Percentiles rank a stretch among this genome's conserved stretches.
Evolutionary conservation across 2,797 vertebrate species (phyloP).

Genomic region (Linurgus olivaceus): DNA sequence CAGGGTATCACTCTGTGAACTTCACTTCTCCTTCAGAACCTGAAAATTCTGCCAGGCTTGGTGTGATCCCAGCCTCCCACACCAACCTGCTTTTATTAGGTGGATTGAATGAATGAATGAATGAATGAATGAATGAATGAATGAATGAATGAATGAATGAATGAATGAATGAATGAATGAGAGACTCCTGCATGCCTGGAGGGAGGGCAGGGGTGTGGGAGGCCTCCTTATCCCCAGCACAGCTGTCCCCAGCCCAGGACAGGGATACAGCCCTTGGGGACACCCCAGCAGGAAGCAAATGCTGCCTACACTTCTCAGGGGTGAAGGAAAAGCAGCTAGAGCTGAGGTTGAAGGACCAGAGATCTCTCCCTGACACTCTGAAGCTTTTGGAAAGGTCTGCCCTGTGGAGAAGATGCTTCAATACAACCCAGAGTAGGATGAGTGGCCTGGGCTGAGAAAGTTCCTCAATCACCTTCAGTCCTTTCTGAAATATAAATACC

Average conservation of each 20-base stretch:
- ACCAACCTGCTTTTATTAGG: neutral
- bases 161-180: neutral
- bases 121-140: neutral
- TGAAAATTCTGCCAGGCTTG: neutral
- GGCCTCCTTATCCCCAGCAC: fast-evolving
- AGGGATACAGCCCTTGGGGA: fast-evolving
- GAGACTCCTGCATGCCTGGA: neutral
- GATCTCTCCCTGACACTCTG: neutral
- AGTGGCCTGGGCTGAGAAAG: neutral
- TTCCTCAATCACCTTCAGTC: neutral
- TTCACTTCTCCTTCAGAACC: neutral
- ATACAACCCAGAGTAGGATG: neutral
- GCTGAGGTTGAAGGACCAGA: neutral
- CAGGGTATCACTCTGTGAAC: fast-evolving
- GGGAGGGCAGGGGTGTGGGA: neutral
- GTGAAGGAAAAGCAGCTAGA: neutral
- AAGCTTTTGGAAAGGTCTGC: neutral
- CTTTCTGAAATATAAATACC: neutral
- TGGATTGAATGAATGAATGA: neutral
- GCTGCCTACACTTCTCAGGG: neutral
- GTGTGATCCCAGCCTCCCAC: neutral
- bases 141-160: neutral
- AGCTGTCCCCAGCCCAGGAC: neutral
- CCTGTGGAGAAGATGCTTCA: neutral
- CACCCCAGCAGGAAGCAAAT: neutral